A percentile compares a stretch with the other conserved stretches of the same genome.
phyloP scores from a whole-genome alignment of 2,113 vertebrate genomes.

The Scopus umbretta region DNA sequence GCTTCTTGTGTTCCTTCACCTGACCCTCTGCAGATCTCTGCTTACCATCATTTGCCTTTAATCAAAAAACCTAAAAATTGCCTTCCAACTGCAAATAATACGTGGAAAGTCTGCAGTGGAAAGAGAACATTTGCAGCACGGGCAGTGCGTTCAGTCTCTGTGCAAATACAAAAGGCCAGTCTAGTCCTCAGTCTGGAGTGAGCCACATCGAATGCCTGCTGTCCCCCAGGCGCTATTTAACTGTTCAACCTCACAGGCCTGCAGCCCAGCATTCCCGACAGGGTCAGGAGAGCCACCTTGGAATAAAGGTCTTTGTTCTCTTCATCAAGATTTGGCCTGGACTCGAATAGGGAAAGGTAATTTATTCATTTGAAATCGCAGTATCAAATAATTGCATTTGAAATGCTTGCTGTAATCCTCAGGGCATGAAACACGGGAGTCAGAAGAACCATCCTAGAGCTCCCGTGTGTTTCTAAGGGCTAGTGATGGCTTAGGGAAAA shows the following conservation, averaged over 20 bases:
- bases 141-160: neutral
- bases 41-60: neutral
- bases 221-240: neutral
- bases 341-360: neutral
- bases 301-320: neutral
- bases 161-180: neutral
- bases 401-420: neutral
- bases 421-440: neutral
- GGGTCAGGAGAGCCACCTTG: neutral
- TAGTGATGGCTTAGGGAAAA: neutral
- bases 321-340: neutral
- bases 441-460: neutral
- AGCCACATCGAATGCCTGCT: neutral
- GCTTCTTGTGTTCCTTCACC: neutral
- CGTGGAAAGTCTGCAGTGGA: neutral
- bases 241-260: neutral
- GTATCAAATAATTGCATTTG: slow-evolving; percentile 20
- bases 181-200: neutral
- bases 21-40: neutral
- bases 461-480: neutral
- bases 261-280: rapidly evolving
- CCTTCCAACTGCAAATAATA: neutral
- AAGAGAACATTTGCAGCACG: neutral
- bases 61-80: neutral
- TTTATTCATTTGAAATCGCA: neutral